Percentiles rank a stretch among this genome's conserved stretches.
phyloP scores from a whole-genome alignment of 2,797 vertebrate genomes.

The Streptopelia turtur region DNA sequence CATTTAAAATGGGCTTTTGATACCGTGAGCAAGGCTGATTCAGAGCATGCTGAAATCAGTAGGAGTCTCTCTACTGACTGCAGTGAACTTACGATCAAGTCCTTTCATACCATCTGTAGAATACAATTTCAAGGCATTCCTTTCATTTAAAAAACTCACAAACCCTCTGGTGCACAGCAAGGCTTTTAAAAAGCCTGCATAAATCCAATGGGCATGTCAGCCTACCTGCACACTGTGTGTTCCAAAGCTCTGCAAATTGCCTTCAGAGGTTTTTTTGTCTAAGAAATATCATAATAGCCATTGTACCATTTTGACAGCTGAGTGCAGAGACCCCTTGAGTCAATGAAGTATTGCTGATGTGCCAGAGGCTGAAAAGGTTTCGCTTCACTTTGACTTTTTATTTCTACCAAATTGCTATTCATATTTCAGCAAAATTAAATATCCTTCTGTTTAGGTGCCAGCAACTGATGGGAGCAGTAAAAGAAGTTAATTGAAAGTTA shows the following conservation, averaged over 20 bases:
- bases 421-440: conserved; percentile 58
- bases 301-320: not conserved
- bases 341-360: not conserved
- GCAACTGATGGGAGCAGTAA: conserved; percentile 5
- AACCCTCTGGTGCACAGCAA: not conserved
- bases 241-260: not conserved
- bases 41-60: not conserved
- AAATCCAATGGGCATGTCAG: not conserved
- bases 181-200: not conserved
- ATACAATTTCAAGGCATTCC: not conserved
- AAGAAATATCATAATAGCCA: not conserved
- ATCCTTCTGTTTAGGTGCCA: conserved; percentile 45
- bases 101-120: not conserved
- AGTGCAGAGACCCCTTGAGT: conserved; percentile 2
- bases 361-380: conserved; percentile 18
- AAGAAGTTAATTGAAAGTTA: conserved; percentile 38
- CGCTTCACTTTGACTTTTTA: conserved; percentile 8
- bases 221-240: conserved; percentile 3
- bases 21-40: not conserved
- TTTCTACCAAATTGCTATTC: conserved; percentile 16
- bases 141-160: not conserved
- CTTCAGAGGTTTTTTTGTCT: not conserved
- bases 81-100: not conserved
- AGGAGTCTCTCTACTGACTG: not conserved
- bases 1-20: not conserved